Percentiles rank a stretch among this genome's conserved stretches.
phyloP scores from a whole-genome alignment of 2,797 vertebrate species.

The Acanthiza pusilla region DNA sequence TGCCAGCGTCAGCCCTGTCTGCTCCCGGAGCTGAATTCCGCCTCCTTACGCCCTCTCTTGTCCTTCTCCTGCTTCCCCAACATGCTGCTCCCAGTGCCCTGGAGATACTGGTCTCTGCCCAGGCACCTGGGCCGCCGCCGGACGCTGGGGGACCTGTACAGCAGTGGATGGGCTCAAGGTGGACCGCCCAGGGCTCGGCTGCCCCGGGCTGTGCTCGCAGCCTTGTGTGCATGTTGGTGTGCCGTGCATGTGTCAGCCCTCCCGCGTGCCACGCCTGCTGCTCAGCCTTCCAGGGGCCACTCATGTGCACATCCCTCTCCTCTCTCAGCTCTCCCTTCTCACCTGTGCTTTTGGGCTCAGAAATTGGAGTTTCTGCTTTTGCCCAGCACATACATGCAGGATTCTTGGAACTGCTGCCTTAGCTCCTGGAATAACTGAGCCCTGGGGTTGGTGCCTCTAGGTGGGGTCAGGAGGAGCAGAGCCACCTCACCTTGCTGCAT shows the following conservation, averaged over 20 bases:
- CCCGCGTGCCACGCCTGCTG: background rate
- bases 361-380: background rate
- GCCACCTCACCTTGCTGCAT: background rate
- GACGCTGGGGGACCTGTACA: conserved; percentile 97
- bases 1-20: background rate
- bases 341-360: background rate
- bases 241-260: conserved; percentile 37
- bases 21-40: background rate
- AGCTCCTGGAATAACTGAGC: background rate
- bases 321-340: background rate
- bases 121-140: conserved; percentile 90
- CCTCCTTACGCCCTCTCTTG: conserved; percentile 81
- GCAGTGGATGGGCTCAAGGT: conserved; percentile 95
- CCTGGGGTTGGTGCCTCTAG: background rate
- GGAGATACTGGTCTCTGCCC: conserved; percentile 97
- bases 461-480: background rate
- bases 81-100: conserved; percentile 85
- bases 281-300: background rate
- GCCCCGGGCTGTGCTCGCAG: conserved; percentile 45
- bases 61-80: conserved; percentile 76
- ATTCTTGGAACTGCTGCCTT: background rate
- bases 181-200: conserved; percentile 76
- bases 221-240: conserved; percentile 64
- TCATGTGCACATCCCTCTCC: background rate
- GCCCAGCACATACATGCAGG: background rate